Evolutionary conservation across 2,888 invertebrate species (phyloP), one percentile per base, ranked within the genome.

Genomic region (Pristionchus fissidentatus): DNA sequence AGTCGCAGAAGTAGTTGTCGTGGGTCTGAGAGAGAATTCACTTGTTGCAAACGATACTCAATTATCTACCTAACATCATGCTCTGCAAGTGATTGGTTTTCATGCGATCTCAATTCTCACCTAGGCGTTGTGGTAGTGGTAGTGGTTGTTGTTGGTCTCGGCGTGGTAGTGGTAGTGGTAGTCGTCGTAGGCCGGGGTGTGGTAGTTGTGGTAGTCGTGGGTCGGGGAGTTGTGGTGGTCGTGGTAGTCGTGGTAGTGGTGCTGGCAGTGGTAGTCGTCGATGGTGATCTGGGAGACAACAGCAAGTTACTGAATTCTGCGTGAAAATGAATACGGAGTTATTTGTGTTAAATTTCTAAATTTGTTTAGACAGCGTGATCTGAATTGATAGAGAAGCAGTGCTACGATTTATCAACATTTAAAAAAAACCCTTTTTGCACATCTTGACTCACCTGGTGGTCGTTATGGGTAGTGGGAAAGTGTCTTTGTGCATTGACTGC

Each of bases 391-490:
- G 22, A 29, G 32, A 66, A 13, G 38, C 2, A 10, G 22, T 10
- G 38, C 1, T 32, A 3, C 19, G 66, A 38, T 1, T 43, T 10
- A 32, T 29, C 8, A 22, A 32, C 22, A 1, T n/a, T n/a, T n/a
- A n/a, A n/a, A n/a, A n/a, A n/a, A n/a, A n/a, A n/a, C n/a, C n/a
- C n/a, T n/a, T n/a, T n/a, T n/a, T n/a, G n/a, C n/a, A n/a, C 26
- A 60, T n/a, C n/a, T 60, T 8, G 66, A 84, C n/a, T 57, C 7
- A 62, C 62, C 62, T 62, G 38, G 81, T 84, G 29, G 85, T 43
- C 3, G 85, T 85, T 66, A 85, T 60, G 19, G 88, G 89, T 35
- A 90, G 84, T 26, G 82, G 81, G 84, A 88, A 89, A 32, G 85
- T 83, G 70, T 90, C 89, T 78, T 89, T 90, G 60, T 84, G 57